Evolutionary conservation across 2,113 vertebrate species (phyloP), one percentile per base, ranked within the genome.

Genomic region (Nothocercus julius): DNA sequence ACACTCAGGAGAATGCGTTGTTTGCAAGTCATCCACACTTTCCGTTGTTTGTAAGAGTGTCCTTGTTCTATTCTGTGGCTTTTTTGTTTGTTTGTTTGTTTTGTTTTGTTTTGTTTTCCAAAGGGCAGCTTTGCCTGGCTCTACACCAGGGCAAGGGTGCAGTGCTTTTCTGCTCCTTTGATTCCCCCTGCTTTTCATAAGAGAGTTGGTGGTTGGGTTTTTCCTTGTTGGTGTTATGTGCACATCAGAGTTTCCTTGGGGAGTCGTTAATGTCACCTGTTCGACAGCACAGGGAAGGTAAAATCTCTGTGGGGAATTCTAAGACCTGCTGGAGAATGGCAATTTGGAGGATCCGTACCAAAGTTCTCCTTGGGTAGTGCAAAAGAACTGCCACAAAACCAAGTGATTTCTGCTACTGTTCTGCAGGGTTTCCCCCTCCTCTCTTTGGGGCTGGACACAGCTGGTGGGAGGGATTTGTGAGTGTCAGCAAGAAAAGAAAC

Each of bases 391-490:
- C 9, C 36, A 13, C 34, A 74, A 42, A 36, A 59, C 85, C 9
- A 3, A 2, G 27, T 27, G 32, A 0, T 12, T 32, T 11, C 73
- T 45, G 90, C 85, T 83, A 9, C 93, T 51, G 85, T 58, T 78
- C 45, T 4, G 80, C 92, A 61, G 92, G 30, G 68, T 59, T 67
- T 62, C 85, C 25, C 87, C 94, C 93, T 92, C 90, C 93, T 72
- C 93, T 87, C 22, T 4, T 72, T 16, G 66, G 87, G 91, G 92
- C 4, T 27, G 95, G 94, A 36, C 93, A 66, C 68, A 4, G 88
- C 95, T 62, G 91, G 96, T 94, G 96, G 96, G 96, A 96, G 96
- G 96, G 96, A 94, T 96, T 85, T 95, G 80, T 79, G 95, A 7
- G 91, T 92, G 87, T 95, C 94, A 95, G 82, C 90, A 38, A 63